phyloP scores from a whole-genome alignment of 2,888 invertebrate genomes.

The Prenolepis imparis region DNA sequence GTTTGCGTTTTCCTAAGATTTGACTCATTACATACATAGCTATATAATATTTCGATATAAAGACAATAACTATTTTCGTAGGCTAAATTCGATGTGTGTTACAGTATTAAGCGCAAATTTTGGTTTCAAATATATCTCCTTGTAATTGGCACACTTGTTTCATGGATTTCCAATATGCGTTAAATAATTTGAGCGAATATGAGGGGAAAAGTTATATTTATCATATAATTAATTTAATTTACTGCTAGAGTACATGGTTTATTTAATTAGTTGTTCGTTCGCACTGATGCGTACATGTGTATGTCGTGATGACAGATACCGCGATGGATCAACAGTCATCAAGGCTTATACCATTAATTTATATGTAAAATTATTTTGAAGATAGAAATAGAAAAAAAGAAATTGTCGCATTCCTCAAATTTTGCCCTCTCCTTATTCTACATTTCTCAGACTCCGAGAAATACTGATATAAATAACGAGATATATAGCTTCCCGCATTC shows the following conservation, averaged over 20 bases:
- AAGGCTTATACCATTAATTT: slow-evolving; percentile 17
- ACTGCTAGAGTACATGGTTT: slow-evolving; percentile 3
- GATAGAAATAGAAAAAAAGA: not conserved
- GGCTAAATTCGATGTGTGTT: not conserved
- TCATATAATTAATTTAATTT: slow-evolving; percentile 46
- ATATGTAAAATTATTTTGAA: not conserved
- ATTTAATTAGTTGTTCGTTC: slow-evolving; percentile 26
- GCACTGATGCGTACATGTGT: not conserved
- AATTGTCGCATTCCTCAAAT: not conserved
- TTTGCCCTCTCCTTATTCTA: not conserved
- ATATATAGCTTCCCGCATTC: not conserved
- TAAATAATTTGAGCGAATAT: slow-evolving; percentile 24
- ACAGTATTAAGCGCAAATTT: slow-evolving; percentile 2
- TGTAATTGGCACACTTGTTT: slow-evolving; percentile 14
- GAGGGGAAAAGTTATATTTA: slow-evolving; percentile 38
- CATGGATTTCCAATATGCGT: slow-evolving; percentile 19
- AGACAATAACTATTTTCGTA: not conserved
- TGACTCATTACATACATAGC: not conserved
- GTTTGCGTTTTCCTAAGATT: not conserved
- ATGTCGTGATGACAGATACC: slow-evolving; percentile 20
- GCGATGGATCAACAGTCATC: slow-evolving; percentile 16
- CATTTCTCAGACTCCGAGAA: not conserved
- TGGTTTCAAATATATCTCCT: not conserved
- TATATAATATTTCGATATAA: not conserved
- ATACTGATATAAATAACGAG: not conserved